A percentile compares a stretch with the other conserved stretches of the same genome.
Conservation (phyloP, 1,140 invertebrate genomes). For the Pogonomyrmex californicus region DNA sequence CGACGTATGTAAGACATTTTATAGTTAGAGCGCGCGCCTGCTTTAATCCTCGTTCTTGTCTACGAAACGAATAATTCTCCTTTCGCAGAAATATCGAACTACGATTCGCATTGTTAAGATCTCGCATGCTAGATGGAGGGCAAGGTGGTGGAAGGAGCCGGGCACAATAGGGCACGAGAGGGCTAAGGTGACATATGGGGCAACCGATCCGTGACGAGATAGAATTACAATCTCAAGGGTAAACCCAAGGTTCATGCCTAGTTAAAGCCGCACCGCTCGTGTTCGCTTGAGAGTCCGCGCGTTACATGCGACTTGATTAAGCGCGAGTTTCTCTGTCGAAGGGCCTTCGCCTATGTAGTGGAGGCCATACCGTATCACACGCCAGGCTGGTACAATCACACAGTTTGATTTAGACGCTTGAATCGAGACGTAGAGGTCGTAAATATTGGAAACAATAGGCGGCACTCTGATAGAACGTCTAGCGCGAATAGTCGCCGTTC, state of each 20-base stretch:
- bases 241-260: slow-evolving; percentile 63
- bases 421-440: slow-evolving; percentile 13
- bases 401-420: slow-evolving; percentile 42
- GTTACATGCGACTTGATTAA: slow-evolving; percentile 72
- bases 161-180: slow-evolving; percentile 41
- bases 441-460: slow-evolving; percentile 51
- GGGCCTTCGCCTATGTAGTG: not conserved
- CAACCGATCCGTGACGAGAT: slow-evolving; percentile 74
- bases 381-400: slow-evolving; percentile 31
- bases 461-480: slow-evolving; percentile 22
- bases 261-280: slow-evolving; percentile 58
- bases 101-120: slow-evolving; percentile 46
- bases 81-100: not conserved
- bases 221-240: slow-evolving; percentile 68
- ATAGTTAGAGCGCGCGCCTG: not conserved
- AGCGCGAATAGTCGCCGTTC: not conserved
- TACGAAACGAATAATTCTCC: not conserved
- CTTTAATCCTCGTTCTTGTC: not conserved
- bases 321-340: slow-evolving; percentile 51
- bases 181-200: slow-evolving; percentile 70
- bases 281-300: slow-evolving; percentile 69
- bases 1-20: not conserved
- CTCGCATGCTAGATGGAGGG: slow-evolving; percentile 69
- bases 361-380: slow-evolving; percentile 51
- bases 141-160: slow-evolving; percentile 43